Percentiles rank a stretch among this genome's conserved stretches.
phyloP scores from a whole-genome alignment of 2,888 invertebrate genomes.

The Cantharis rufa region DNA sequence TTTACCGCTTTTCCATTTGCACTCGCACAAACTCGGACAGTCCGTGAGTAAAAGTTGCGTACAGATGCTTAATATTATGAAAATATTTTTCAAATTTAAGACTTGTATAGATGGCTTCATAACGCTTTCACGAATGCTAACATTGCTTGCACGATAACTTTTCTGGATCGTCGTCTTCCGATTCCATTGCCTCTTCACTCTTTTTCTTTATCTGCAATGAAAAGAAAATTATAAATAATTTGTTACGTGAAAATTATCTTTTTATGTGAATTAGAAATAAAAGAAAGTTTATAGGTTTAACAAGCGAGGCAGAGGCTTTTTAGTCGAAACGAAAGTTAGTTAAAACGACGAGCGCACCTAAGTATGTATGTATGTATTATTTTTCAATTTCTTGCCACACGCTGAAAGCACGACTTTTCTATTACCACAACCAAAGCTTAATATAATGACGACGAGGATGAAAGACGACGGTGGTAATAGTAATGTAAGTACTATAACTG shows the following conservation, averaged over 20 bases:
- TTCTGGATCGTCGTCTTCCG: conserved; percentile 47
- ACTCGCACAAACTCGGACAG: conserved; percentile 79
- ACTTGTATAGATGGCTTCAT: conserved; percentile 22
- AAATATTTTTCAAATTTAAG: conserved; percentile 29
- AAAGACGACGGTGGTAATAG: conserved; percentile 1
- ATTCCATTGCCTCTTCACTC: conserved; percentile 40
- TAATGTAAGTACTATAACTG: background rate
- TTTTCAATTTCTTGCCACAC: conserved; percentile 17
- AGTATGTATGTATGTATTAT: too few relatives aligned
- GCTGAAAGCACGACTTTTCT: conserved; percentile 15
- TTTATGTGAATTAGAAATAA: background rate
- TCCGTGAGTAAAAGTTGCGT: conserved; percentile 61
- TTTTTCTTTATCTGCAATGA: conserved; percentile 33
- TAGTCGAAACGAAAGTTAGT: conserved; percentile 17
- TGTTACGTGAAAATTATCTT: background rate
- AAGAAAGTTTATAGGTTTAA: conserved; percentile 8
- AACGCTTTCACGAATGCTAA: conserved; percentile 8
- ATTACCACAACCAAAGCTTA: conserved; percentile 14
- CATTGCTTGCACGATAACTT: conserved; percentile 28
- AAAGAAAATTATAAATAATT: background rate
- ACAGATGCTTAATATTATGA: conserved; percentile 47
- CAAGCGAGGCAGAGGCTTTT: background rate
- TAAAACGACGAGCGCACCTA: conserved; percentile 11
- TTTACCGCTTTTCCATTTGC: conserved; percentile 88
- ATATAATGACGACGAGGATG: background rate